phyloP scores from a whole-genome alignment of 2,888 invertebrate genomes.

The Apamea epomidion region DNA sequence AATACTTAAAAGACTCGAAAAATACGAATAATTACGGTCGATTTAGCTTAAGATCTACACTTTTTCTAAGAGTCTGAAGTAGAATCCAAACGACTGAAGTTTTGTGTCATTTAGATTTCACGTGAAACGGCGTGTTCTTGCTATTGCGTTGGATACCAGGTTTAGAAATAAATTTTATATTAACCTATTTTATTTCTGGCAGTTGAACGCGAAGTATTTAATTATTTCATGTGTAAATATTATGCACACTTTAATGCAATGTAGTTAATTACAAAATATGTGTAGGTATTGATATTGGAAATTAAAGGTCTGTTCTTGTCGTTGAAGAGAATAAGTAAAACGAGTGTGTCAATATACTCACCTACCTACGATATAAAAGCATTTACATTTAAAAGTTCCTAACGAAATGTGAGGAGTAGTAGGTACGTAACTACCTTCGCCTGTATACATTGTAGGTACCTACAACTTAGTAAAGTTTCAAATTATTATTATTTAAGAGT shows the following conservation, averaged over 20 bases:
- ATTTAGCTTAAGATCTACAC: conserved; percentile 55
- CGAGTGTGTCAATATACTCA: background rate
- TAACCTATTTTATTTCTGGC: conserved; percentile 10
- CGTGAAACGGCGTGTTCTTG: conserved; percentile 13
- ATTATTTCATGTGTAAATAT: conserved; percentile 23
- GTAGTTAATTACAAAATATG: background rate
- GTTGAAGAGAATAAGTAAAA: background rate
- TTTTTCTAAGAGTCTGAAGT: conserved; percentile 73
- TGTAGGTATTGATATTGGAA: conserved; percentile 9
- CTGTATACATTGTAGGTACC: conserved; percentile 6
- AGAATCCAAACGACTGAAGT: conserved; percentile 78
- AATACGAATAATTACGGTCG: conserved; percentile 32
- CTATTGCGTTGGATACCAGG: conserved; percentile 16
- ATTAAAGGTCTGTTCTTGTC: conserved; percentile 4
- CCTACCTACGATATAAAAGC: background rate
- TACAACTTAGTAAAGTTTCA: conserved; percentile 73
- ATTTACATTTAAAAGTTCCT: conserved; percentile 43
- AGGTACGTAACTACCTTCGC: background rate
- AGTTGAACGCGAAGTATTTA: background rate
- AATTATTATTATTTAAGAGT: conserved; percentile 80
- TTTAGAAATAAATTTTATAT: conserved; percentile 25
- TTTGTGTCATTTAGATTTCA: conserved; percentile 63
- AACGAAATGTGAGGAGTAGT: conserved; percentile 31
- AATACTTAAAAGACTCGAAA: conserved; percentile 52
- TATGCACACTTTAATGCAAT: background rate